Base-by-base conservation (phyloP, 1,140 invertebrate species). In the Drosophila pandora region DNA sequence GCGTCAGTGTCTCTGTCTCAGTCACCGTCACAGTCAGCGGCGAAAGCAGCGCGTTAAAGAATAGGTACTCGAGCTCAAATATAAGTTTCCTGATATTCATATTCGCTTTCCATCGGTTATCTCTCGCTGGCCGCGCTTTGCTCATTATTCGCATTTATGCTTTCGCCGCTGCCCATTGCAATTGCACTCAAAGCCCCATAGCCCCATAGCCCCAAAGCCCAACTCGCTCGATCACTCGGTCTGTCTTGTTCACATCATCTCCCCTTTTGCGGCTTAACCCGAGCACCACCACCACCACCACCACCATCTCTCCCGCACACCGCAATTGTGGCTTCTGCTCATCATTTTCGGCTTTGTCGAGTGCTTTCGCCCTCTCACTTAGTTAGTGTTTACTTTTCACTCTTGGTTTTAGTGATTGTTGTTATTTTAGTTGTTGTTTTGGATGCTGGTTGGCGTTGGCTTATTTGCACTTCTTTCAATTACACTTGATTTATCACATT, bases 401-500 rank as follows among this genome's bases (percentile, higher is more conserved):
- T 70, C 41, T 56, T 21, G 23, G 43, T 64, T 32, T 56, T 22
- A 48, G 45, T 30, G 7, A 22, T 61, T 25, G 28, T 37, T 60
- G 23, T 52, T 61, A 60, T 45, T 70, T 41, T 76, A 13, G 41
- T 64, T 56, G 39, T 59, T 43, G 48, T 60, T 83, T 49, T 74
- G 57, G 67, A 61, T 64, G 59, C 60, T 82, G 43, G 7, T 12
- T 13, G 79, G 70, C 80, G 82, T 82, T 78, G 81, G 75, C 76
- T 87, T 87, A 87, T 87, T 89, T 83, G 84, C 83, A 83, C 83
- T 84, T 88, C 84, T 87, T 84, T 84, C 84, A 88, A 88, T 88
- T 88, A 89, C 79, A 89, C 83, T 83, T 88, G 83, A 88, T 88
- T 88, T 89, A 88, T 83, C 72, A 89, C 48, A 88, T 88, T 89